Evolutionary conservation across 2,888 invertebrate genomes (phyloP), one percentile per base, ranked within the genome.

Genomic region (Rhogogaster chlorosoma): DNA sequence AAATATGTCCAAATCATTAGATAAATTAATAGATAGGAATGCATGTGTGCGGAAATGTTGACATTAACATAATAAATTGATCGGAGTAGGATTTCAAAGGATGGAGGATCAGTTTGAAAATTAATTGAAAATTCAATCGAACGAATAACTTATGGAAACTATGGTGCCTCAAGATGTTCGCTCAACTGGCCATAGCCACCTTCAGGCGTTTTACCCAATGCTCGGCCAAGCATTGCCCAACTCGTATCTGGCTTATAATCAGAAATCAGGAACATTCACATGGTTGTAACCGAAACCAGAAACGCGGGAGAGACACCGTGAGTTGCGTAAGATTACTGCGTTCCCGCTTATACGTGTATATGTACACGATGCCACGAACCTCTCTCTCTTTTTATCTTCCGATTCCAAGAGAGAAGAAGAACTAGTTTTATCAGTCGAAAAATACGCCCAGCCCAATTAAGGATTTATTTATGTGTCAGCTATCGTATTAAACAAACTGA

Each of bases 361-460:
- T n/a, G 70, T 67, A 83, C 49, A 70, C 26, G 71, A 70, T 71
- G 29, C 15, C 12, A 45, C 10, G 22, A 61, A 22, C 29, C 42
- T 42, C 67, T 83, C 26, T 67, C 45, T 64, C 29, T 45, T 45
- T 29, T 67, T 36, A 57, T 38, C 80, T 10, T 26, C 9, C 83
- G 87, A 38, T 32, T 15, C 1, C 3, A 26, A 82, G 84, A 83
- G 64, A 53, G 71, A 71, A 36, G 84, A 49, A 84, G 73, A 42
- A 61, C 80, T 80, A 80, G 80, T 80, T 80, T 80, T 80, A 80
- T 80, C 87, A 75, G 53, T 32, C 78, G 83, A 88, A 86, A 88
- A 90, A 89, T 90, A 90, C 88, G 87, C 75, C 75, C 84, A 87
- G 87, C 83, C 89, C 89, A 89, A 89, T 89, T 89, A 89, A 86